These are phyloP conservation scores for Callipepla squamata DNA, from an alignment of 2,113 vertebrate genomes.

Conservation along the genomic window DNA sequence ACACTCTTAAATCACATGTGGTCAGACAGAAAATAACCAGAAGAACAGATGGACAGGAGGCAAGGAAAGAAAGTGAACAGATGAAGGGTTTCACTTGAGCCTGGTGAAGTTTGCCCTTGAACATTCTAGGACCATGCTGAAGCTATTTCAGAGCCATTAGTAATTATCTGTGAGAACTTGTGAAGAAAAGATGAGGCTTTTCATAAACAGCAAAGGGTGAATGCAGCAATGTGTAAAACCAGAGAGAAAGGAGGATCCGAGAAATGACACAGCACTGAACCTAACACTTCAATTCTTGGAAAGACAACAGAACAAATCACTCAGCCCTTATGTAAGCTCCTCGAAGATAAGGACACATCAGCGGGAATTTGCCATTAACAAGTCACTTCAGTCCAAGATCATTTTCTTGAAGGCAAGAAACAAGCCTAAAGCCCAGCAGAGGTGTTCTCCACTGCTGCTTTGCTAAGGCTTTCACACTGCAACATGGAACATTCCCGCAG, in stretches of 20 bases:
- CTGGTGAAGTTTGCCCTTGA: background rate
- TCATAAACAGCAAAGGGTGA: background rate
- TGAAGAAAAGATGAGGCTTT: slow-evolving; percentile 6
- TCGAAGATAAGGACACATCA: slow-evolving; percentile 23
- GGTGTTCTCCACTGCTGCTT: accelerated
- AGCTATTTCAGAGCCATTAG: slow-evolving; percentile 5
- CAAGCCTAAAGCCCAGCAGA: background rate
- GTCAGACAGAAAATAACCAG: slow-evolving; percentile 8
- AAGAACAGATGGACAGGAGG: background rate
- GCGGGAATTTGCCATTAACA: background rate
- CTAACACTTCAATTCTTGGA: slow-evolving; percentile 23
- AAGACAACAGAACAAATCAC: slow-evolving; percentile 13
- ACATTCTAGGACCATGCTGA: background rate
- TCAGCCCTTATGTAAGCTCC: background rate
- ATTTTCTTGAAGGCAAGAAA: background rate
- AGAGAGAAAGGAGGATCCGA: slow-evolving; percentile 1
- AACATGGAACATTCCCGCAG: background rate
- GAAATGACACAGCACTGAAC: slow-evolving; percentile 11
- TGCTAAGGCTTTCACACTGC: background rate
- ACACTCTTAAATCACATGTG: background rate
- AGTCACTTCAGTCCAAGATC: background rate
- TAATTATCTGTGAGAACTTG: background rate
- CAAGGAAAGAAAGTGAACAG: background rate
- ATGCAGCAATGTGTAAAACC: background rate
- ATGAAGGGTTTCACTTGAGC: background rate